These are phyloP conservation scores for Holacanthella duospinosa DNA, from an alignment of 2,888 invertebrate species.

Conservation along the genomic window DNA sequence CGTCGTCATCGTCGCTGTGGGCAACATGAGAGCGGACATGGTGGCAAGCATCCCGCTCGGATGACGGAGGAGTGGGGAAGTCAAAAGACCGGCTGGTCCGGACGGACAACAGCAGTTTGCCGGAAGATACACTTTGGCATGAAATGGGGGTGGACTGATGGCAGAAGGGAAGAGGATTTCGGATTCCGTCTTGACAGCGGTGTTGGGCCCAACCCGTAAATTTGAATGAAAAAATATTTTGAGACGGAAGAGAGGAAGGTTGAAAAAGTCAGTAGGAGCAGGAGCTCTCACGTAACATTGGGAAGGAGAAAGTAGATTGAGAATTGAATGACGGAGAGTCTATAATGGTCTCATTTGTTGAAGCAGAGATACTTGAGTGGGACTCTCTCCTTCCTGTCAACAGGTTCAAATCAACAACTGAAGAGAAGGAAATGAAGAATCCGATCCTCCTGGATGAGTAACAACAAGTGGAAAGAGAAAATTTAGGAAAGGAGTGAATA, in stretches of 20 bases:
- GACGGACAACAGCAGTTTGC: conserved; percentile 38
- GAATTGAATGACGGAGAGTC: too few species aligned
- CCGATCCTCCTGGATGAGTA: conserved; percentile 3
- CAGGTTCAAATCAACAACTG: conserved; percentile 4
- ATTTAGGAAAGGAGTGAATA: conserved; percentile 19
- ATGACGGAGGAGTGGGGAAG: conserved; percentile 36
- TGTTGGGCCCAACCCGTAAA: background rate
- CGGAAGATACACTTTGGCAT: conserved; percentile 39
- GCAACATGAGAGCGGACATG: conserved; percentile 38
- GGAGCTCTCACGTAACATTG: background rate
- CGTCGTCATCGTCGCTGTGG: conserved; percentile 35
- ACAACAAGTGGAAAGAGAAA: conserved; percentile 27
- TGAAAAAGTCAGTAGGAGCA: too few species aligned
- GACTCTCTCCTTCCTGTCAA: conserved; percentile 11
- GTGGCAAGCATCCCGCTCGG: conserved; percentile 38
- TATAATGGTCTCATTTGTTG: background rate
- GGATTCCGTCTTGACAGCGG: conserved; percentile 35
- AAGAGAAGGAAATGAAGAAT: background rate
- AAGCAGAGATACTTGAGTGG: background rate
- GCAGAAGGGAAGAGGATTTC: conserved; percentile 33
- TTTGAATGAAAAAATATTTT: background rate
- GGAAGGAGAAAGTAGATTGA: background rate
- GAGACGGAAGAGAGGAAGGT: too few species aligned
- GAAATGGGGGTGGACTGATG: conserved; percentile 34
- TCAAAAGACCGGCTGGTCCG: conserved; percentile 37